phyloP scores from a whole-genome alignment of 2,113 vertebrate genomes.

The Lontra canadensis region DNA sequence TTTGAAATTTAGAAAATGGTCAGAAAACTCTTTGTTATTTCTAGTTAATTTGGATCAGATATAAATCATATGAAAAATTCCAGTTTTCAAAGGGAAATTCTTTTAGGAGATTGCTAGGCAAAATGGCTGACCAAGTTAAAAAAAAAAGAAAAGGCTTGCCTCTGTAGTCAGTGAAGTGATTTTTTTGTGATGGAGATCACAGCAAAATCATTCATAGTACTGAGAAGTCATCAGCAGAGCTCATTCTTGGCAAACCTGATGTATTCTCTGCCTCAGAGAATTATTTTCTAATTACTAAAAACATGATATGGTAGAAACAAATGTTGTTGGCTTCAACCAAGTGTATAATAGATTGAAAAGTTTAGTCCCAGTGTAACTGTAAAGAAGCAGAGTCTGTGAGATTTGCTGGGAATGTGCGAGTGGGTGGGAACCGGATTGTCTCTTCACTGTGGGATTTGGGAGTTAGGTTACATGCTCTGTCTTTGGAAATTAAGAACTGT shows the following conservation, averaged over 20 bases:
- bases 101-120: constrained; percentile 15
- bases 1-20: constrained; percentile 11
- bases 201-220: constrained; percentile 59
- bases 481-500: constrained; percentile 55
- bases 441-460: constrained; percentile 32
- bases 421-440: background rate
- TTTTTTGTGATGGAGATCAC: background rate
- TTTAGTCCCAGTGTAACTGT: constrained; percentile 37
- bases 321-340: constrained; percentile 52
- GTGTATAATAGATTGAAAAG: constrained; percentile 61
- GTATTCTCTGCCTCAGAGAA: constrained; percentile 44
- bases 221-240: constrained; percentile 45
- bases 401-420: constrained; percentile 43
- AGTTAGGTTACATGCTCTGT: constrained; percentile 34
- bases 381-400: background rate
- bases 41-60: background rate
- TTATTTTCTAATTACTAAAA: constrained; percentile 67
- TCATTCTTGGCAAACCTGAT: constrained; percentile 49
- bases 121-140: background rate
- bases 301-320: constrained; percentile 61
- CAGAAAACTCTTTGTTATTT: background rate
- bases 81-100: constrained; percentile 25
- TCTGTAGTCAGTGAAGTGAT: background rate
- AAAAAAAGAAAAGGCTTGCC: constrained; percentile 30
- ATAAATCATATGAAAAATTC: background rate